Base-by-base conservation (phyloP, 2,888 invertebrate species). In the Nomada ferruginata region DNA sequence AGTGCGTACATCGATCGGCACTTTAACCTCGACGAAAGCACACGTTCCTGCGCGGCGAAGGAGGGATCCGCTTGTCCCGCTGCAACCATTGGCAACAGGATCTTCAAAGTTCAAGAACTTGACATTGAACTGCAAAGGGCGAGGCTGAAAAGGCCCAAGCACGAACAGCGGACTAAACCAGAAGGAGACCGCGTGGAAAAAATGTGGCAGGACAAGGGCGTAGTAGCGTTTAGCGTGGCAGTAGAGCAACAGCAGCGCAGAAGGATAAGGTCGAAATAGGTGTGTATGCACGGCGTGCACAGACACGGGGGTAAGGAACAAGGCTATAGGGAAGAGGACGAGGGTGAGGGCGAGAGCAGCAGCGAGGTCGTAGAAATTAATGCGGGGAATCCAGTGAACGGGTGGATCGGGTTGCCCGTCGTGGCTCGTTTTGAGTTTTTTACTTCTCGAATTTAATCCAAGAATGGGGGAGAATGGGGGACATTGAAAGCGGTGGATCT, bases 391-490 rank as follows among this genome's bases (percentile, higher is more conserved):
- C 78, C 80, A 63, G 70, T 74, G 77, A 83, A 82, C 82, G 70
- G 82, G 76, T 83, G 79, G 85, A 82, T 89, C 79, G 85, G 74
- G 87, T 89, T 85, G 80, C 83, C 72, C 78, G 71, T 83, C 73
- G 77, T 86, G 74, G 82, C 82, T 87, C 81, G 84, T 79, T 89
- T 87, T 85, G 77, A 84, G 83, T 85, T 86, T 85, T 89, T 83
- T 86, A 70, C 76, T 83, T 87, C 84, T 88, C 85, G 85, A 89
- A 89, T 89, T 90, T 89, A 89, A 90, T 90, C 90, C 90, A 64
- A 66, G 88, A 88, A 87, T 80, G 85, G 85, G 85, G 85, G 86
- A 87, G 82, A 79, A 79, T 82, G 86, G 85, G 85, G 86, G 79
- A 88, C 89, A 84, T 87, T 89, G 84, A 87, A 88, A 89, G 89